A percentile compares a stretch with the other conserved stretches of the same genome.
These are phyloP conservation scores for Melanophora roralis DNA, from an alignment of 2,888 invertebrate species.

Conservation along the genomic window DNA sequence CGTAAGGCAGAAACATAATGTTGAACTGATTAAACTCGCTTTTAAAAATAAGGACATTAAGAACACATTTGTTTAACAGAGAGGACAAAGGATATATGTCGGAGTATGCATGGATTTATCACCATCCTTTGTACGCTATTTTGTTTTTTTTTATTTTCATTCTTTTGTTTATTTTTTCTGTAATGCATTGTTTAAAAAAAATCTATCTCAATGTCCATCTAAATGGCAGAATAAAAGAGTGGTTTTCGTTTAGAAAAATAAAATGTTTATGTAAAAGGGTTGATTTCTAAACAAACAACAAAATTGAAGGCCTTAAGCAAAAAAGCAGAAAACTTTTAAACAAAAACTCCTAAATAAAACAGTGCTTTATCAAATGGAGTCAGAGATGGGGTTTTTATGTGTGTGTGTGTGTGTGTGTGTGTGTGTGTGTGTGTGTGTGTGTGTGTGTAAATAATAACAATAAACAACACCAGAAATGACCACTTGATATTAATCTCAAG, in stretches of 20 bases:
- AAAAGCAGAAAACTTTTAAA: neutral
- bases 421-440: too few species aligned
- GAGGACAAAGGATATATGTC: too few species aligned
- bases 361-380: neutral
- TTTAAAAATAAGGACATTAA: constrained; percentile 13
- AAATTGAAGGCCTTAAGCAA: neutral
- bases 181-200: constrained; percentile 16
- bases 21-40: constrained; percentile 4
- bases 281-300: neutral
- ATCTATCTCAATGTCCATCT: constrained; percentile 42
- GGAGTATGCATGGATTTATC: neutral
- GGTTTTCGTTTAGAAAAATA: neutral
- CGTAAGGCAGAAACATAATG: constrained; percentile 10
- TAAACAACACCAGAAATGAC: constrained; percentile 11
- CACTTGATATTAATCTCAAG: constrained; percentile 24
- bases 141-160: neutral
- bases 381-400: neutral
- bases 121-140: neutral
- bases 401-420: too few species aligned
- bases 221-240: constrained; percentile 16
- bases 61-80: neutral
- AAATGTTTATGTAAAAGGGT: constrained; percentile 17
- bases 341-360: neutral
- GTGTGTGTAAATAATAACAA: neutral
- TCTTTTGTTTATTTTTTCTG: constrained; percentile 14